These are phyloP conservation scores for Ariolimax columbianus DNA, from an alignment of 2,888 invertebrate genomes.

Conservation along the genomic window DNA sequence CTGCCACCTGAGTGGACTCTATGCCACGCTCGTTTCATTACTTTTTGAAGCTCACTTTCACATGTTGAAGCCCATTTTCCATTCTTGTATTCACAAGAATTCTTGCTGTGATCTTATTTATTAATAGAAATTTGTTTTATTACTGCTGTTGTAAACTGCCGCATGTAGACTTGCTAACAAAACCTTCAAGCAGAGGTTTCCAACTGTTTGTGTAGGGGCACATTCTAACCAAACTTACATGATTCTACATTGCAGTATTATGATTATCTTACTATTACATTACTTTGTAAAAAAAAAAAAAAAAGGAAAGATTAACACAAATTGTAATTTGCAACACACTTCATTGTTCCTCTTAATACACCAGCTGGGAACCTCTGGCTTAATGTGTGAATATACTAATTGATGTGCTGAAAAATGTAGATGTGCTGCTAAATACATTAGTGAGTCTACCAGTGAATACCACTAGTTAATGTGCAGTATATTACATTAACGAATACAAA, in stretches of 20 bases:
- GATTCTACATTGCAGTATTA: neutral
- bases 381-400: neutral
- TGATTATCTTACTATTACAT: neutral
- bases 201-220: neutral
- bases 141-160: neutral
- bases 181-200: neutral
- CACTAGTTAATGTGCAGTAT: neutral
- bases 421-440: neutral
- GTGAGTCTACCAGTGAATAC: neutral
- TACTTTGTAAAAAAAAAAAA: neutral
- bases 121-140: neutral
- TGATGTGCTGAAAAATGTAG: neutral
- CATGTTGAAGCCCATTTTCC: neutral
- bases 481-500: neutral
- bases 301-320: no score
- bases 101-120: neutral
- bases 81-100: neutral
- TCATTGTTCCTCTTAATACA: neutral
- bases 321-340: neutral
- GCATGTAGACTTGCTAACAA: neutral
- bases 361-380: neutral
- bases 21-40: neutral
- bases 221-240: neutral
- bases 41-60: conserved; percentile 1
- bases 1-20: neutral